Evolutionary conservation across 2,797 vertebrate genomes (phyloP).

Genomic region (Amphiprion clarkii): DNA sequence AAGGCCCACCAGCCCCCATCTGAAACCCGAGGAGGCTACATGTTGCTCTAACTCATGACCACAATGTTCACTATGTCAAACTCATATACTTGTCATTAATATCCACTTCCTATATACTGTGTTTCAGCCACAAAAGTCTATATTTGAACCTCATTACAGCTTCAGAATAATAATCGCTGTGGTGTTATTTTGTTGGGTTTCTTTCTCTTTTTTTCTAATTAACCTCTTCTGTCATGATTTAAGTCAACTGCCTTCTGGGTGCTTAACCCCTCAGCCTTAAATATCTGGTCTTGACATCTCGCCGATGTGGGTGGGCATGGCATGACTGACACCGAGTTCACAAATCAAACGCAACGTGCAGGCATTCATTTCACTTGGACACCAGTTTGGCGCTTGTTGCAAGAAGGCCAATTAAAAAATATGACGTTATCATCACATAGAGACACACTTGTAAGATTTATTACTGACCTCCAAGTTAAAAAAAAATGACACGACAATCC

Average conservation of each 20-base stretch:
- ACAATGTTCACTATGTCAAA: slow-evolving; percentile 69
- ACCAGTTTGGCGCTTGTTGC: slow-evolving; percentile 32
- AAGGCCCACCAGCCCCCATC: slow-evolving; percentile 43
- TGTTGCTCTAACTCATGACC: slow-evolving; percentile 64
- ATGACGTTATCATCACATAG: slow-evolving; percentile 42
- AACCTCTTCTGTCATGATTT: slow-evolving; percentile 33
- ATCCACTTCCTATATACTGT: slow-evolving; percentile 14
- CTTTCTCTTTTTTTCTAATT: neutral
- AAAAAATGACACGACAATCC: too few relatives aligned
- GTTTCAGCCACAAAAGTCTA: neutral
- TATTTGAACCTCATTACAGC: neutral
- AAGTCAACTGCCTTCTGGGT: slow-evolving; percentile 53
- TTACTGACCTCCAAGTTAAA: too few relatives aligned
- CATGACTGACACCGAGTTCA: slow-evolving; percentile 56
- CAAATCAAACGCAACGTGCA: slow-evolving; percentile 72
- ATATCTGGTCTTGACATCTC: slow-evolving; percentile 71
- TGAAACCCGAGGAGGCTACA: slow-evolving; percentile 74
- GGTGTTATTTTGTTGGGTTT: neutral
- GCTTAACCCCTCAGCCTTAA: slow-evolving; percentile 63
- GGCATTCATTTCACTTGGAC: slow-evolving; percentile 52
- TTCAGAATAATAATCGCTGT: neutral
- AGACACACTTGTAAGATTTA: slow-evolving; percentile 19
- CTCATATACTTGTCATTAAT: slow-evolving; percentile 45
- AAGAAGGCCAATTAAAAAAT: slow-evolving; percentile 34
- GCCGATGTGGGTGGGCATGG: slow-evolving; percentile 77